Evolutionary conservation across 2,888 invertebrate genomes (phyloP).

Genomic region (Megalurothrips usitatus): DNA sequence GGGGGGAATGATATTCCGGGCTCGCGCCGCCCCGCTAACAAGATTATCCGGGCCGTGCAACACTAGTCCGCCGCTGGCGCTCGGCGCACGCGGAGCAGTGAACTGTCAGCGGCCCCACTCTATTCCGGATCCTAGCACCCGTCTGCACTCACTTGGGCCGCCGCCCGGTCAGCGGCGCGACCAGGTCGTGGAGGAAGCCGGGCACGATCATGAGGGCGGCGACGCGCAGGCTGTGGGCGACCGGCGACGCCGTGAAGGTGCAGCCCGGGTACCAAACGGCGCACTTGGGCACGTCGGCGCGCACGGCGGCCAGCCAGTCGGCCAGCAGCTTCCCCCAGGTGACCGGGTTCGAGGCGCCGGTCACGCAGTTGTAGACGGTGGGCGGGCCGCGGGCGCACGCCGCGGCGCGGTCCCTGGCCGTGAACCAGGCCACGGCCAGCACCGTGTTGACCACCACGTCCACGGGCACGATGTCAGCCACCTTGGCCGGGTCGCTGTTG

Average conservation of each 20-base stretch:
- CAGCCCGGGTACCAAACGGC: background rate
- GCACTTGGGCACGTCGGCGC: background rate
- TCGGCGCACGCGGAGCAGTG: too few relatives aligned
- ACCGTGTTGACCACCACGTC: slow-evolving; percentile 49
- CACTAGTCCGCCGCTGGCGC: too few relatives aligned
- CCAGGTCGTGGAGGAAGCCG: background rate
- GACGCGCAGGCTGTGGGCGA: background rate
- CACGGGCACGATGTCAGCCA: slow-evolving; percentile 45
- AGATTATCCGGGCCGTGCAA: too few relatives aligned
- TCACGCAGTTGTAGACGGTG: background rate
- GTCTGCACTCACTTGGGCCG: background rate
- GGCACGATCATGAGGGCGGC: background rate
- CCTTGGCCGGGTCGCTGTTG: slow-evolving; percentile 45
- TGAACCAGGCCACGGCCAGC: slow-evolving; percentile 50
- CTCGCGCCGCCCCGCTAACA: too few relatives aligned
- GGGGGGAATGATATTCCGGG: background rate
- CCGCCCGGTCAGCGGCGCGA: background rate
- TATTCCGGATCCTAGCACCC: too few relatives aligned
- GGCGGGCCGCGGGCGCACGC: background rate
- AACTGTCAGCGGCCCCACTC: too few relatives aligned
- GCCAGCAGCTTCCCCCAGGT: background rate
- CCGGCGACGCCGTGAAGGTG: background rate
- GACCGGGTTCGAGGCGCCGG: background rate
- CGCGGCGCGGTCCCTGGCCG: slow-evolving; percentile 40
- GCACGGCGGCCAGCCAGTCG: background rate